Percentiles rank a stretch among this genome's conserved stretches.
These are phyloP conservation scores for Rynchops niger DNA, from an alignment of 2,113 vertebrate species.

Conservation along the genomic window DNA sequence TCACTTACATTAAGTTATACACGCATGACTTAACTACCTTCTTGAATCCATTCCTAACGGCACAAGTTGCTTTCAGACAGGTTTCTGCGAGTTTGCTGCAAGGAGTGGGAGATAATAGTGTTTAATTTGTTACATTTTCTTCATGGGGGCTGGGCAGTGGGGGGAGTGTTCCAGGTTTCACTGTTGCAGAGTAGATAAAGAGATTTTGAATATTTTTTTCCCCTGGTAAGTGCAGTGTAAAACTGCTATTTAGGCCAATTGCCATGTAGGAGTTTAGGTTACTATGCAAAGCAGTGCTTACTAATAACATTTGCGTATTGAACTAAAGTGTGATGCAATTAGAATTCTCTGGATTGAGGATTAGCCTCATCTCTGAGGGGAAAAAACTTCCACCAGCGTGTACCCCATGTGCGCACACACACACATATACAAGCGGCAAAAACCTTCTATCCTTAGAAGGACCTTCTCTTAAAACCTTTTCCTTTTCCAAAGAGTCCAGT, in stretches of 20 bases:
- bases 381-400: not conserved
- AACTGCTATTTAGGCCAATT: not conserved
- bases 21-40: not conserved
- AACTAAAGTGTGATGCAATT: not conserved
- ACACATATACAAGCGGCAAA: not conserved
- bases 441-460: not conserved
- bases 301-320: not conserved
- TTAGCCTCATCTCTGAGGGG: not conserved
- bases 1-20: not conserved
- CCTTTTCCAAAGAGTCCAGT: not conserved
- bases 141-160: not conserved
- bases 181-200: not conserved
- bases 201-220: not conserved
- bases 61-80: not conserved
- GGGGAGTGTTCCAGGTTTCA: not conserved
- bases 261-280: not conserved
- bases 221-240: not conserved
- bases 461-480: not conserved
- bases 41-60: not conserved
- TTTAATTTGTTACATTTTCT: not conserved
- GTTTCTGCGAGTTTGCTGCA: not conserved
- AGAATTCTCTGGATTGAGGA: not conserved
- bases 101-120: not conserved
- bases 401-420: accelerated
- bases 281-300: not conserved